Conservation (phyloP, 2,888 invertebrate species). For the Himalopsyche anomala region DNA sequence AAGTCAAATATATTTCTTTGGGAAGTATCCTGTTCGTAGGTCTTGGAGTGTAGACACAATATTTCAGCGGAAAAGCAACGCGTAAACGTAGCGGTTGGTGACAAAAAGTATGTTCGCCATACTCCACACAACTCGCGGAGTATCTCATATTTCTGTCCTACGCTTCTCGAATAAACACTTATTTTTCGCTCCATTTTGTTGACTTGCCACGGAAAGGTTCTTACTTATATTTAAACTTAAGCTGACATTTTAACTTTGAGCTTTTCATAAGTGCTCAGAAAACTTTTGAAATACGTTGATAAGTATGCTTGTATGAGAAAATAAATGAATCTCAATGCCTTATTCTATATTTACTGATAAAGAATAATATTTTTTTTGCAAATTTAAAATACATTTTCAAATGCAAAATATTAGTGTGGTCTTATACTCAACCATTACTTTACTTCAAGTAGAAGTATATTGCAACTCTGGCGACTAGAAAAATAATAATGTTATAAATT, state of each 20-base stretch:
- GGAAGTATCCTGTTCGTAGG: neutral
- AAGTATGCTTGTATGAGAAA: neutral
- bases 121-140: slow-evolving; percentile 19
- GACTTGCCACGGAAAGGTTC: slow-evolving; percentile 3
- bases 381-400: too few relatives aligned
- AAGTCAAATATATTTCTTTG: too few relatives aligned
- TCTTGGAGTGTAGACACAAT: neutral
- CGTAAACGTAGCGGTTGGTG: slow-evolving; percentile 13
- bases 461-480: too few relatives aligned
- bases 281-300: neutral
- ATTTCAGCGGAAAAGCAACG: slow-evolving; percentile 9
- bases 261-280: neutral
- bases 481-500: too few relatives aligned
- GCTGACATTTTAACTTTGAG: slow-evolving; percentile 26
- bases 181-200: slow-evolving; percentile 34
- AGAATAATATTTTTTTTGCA: too few relatives aligned
- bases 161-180: slow-evolving; percentile 52
- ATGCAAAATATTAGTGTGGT: too few relatives aligned
- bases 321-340: neutral
- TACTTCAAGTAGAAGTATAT: too few relatives aligned
- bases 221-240: slow-evolving; percentile 20
- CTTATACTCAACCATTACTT: too few relatives aligned
- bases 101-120: slow-evolving; percentile 24
- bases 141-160: slow-evolving; percentile 51
- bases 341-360: too few relatives aligned